phyloP scores from a whole-genome alignment of 2,113 vertebrate genomes.

The Etia nguti region DNA sequence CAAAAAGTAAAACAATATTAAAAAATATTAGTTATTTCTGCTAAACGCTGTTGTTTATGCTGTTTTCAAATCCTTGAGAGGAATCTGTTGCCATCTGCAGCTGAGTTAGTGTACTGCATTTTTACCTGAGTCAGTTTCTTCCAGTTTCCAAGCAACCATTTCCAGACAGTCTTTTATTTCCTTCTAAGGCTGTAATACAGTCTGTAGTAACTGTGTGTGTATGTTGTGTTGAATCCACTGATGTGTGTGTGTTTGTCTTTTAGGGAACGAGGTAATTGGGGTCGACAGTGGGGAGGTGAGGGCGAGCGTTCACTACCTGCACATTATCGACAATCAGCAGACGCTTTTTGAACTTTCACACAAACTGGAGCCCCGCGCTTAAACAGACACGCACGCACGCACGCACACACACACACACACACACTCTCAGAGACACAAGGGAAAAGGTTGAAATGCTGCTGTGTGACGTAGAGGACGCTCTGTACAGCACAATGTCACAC shows the following conservation, averaged over 20 bases:
- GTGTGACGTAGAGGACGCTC: conserved; percentile 1
- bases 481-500: neutral
- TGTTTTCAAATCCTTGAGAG: neutral
- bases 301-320: conserved; percentile 85
- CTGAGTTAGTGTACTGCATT: neutral
- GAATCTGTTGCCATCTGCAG: conserved; percentile 21
- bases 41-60: neutral
- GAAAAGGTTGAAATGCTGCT: neutral
- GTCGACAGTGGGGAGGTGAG: conserved; percentile 88
- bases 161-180: conserved; percentile 12
- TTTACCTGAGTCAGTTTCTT: neutral
- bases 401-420: neutral
- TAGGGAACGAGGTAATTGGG: conserved; percentile 83
- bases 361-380: conserved; percentile 91
- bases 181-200: neutral
- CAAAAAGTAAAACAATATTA: neutral
- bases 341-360: conserved; percentile 95
- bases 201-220: neutral
- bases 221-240: neutral
- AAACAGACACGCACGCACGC: conserved; percentile 11
- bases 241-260: neutral
- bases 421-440: neutral
- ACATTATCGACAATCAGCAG: conserved; percentile 98
- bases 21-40: neutral
- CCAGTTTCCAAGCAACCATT: conserved; percentile 64